A percentile compares a stretch with the other conserved stretches of the same genome.
phyloP scores from a whole-genome alignment of 2,113 vertebrate species.

The western clawed frog (Xenopus tropicalis) region DNA sequence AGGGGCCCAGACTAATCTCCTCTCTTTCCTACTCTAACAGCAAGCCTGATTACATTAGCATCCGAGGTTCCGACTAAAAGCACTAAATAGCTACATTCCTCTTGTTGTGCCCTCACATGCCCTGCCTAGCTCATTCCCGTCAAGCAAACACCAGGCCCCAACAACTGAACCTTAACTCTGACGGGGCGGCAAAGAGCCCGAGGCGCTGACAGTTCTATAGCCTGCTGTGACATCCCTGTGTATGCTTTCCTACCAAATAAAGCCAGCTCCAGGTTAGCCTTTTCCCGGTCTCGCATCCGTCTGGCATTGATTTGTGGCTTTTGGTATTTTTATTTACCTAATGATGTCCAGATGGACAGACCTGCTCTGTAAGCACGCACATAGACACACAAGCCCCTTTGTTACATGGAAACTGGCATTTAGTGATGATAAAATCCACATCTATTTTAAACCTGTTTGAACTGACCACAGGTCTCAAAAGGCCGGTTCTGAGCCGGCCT shows the following conservation, averaged over 20 bases:
- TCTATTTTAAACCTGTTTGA: slow-evolving; percentile 20
- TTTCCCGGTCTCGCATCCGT: not conserved
- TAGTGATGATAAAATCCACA: slow-evolving; percentile 26
- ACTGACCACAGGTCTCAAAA: slow-evolving; percentile 6
- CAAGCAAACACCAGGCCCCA: too few species aligned
- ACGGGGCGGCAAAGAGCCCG: too few species aligned
- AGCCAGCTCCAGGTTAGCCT: not conserved
- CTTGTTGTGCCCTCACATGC: too few species aligned
- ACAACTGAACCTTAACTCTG: too few species aligned
- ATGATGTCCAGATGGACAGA: slow-evolving; percentile 16
- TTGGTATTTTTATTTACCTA: not conserved
- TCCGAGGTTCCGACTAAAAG: too few species aligned
- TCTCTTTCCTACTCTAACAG: too few species aligned
- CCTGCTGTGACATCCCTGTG: too few species aligned
- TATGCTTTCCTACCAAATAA: not conserved
- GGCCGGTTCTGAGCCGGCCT: not conserved
- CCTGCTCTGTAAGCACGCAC: slow-evolving; percentile 11
- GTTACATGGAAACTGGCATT: slow-evolving; percentile 19
- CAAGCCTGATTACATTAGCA: too few species aligned
- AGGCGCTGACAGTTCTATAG: too few species aligned
- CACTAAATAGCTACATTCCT: too few species aligned
- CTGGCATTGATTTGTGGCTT: slow-evolving; percentile 36
- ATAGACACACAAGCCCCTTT: slow-evolving; percentile 17
- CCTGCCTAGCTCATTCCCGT: too few species aligned
- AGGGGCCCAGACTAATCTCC: too few species aligned